These are phyloP conservation scores for Nephrotoma appendiculata DNA, from an alignment of 2,888 invertebrate species.

Conservation along the genomic window DNA sequence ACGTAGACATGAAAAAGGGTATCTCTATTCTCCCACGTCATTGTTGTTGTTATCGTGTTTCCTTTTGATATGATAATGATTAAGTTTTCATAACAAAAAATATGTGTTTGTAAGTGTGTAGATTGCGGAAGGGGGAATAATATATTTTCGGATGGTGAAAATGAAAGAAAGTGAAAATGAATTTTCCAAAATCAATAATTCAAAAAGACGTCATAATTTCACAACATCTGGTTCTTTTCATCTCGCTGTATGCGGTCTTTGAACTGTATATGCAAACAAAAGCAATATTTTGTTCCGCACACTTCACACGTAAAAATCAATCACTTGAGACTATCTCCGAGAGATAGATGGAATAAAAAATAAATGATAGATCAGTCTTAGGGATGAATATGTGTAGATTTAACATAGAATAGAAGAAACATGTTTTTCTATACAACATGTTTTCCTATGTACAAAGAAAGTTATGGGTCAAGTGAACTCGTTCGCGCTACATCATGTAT, in stretches of 20 bases:
- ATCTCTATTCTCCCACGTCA: background rate
- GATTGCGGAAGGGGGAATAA: background rate
- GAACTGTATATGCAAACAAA: background rate
- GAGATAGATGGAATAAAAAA: background rate
- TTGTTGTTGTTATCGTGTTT: background rate
- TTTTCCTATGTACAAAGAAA: background rate
- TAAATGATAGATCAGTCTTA: background rate
- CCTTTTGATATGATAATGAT: background rate
- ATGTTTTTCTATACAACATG: background rate
- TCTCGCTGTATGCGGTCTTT: background rate
- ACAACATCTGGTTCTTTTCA: background rate
- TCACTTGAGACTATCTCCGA: background rate
- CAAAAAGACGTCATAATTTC: background rate
- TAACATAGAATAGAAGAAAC: background rate
- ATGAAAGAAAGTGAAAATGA: background rate
- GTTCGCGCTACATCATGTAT: background rate
- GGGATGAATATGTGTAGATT: background rate
- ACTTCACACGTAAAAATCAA: background rate
- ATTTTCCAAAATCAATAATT: background rate
- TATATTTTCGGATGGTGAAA: background rate
- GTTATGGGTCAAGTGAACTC: background rate
- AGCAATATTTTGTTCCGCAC: background rate
- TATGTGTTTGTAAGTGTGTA: background rate
- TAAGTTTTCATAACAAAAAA: background rate
- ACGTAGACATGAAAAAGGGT: background rate